Percentiles rank a stretch among this genome's conserved stretches.
Evolutionary conservation across 2,888 invertebrate species (phyloP).

Genomic region (Leptinotarsa haldemani): DNA sequence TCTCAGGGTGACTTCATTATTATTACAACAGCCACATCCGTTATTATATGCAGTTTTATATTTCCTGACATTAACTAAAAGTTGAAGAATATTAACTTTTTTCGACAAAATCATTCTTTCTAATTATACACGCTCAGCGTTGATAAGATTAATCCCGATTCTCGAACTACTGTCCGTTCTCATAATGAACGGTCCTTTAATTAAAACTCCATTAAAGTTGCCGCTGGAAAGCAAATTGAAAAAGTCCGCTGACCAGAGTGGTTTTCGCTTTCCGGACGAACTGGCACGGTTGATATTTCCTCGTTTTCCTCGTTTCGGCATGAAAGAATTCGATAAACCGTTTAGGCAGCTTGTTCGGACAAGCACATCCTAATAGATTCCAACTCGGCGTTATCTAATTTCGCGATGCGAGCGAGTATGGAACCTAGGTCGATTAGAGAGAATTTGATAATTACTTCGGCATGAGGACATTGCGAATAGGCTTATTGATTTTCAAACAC

Average conservation of each 20-base stretch:
- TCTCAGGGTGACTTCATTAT: no score
- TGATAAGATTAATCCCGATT: constrained; percentile 12
- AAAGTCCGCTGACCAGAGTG: constrained; percentile 40
- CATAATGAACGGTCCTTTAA: constrained; percentile 28
- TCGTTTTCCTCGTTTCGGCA: neutral
- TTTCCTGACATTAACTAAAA: no score
- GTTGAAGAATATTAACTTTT: no score
- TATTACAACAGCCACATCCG: no score
- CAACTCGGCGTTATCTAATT: neutral
- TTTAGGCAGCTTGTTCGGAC: neutral
- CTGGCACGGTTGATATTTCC: constrained; percentile 8
- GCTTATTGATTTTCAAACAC: no score
- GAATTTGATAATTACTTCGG: neutral
- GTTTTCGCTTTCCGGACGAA: constrained; percentile 10
- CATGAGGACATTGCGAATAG: neutral
- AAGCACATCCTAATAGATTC: constrained; percentile 4
- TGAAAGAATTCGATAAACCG: neutral
- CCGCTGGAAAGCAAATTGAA: constrained; percentile 33
- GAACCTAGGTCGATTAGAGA: neutral
- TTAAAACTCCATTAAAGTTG: constrained; percentile 40
- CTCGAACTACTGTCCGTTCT: constrained; percentile 21
- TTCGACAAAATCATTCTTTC: neutral
- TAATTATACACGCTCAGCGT: neutral
- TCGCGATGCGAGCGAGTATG: neutral
- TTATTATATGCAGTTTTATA: no score